These are phyloP conservation scores for Hydriomena furcata DNA, from an alignment of 2,888 invertebrate genomes.

Conservation along the genomic window DNA sequence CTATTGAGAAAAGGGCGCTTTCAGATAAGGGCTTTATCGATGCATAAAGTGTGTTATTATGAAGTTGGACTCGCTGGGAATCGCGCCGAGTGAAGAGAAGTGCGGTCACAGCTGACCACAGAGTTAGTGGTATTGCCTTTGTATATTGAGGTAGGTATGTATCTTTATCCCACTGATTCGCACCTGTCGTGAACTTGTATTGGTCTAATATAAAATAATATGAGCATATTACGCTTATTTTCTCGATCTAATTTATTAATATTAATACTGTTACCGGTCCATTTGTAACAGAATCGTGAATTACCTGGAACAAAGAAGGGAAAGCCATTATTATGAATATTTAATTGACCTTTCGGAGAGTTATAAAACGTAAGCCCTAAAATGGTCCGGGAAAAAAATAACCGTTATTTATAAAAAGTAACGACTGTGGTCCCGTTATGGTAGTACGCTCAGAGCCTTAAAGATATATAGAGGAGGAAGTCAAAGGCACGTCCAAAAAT, in stretches of 20 bases:
- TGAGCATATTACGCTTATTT: too few relatives aligned
- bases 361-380: background rate
- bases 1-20: constrained; percentile 73
- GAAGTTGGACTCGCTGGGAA: constrained; percentile 60
- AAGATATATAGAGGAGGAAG: too few relatives aligned
- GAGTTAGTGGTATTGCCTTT: constrained; percentile 36
- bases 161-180: constrained; percentile 48
- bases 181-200: constrained; percentile 66
- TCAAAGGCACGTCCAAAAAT: too few relatives aligned
- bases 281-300: constrained; percentile 30
- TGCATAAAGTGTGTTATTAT: constrained; percentile 78
- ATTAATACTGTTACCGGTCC: constrained; percentile 23
- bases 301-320: constrained; percentile 44
- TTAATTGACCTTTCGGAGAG: constrained; percentile 17
- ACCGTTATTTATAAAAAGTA: background rate
- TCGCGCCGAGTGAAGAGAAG: constrained; percentile 51
- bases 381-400: background rate
- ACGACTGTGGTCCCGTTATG: too few relatives aligned
- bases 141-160: constrained; percentile 58
- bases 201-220: constrained; percentile 3
- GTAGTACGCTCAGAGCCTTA: too few relatives aligned
- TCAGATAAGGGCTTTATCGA: constrained; percentile 74
- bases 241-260: too few relatives aligned
- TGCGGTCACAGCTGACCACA: constrained; percentile 17
- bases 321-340: constrained; percentile 26